Base-by-base conservation (phyloP, 1,140 invertebrate genomes). In the Anthonomus grandis region DNA sequence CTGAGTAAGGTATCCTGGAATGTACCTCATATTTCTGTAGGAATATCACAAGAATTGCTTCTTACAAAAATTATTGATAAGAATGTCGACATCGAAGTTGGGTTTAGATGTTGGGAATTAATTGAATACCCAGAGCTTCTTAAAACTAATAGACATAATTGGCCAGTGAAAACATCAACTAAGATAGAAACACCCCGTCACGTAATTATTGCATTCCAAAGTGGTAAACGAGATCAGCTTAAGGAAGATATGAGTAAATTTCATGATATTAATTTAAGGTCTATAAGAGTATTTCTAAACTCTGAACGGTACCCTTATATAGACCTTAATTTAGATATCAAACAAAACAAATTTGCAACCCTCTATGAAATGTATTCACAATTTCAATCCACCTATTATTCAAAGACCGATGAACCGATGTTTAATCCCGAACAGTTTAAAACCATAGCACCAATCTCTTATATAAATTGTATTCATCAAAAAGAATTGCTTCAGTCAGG, bases 401-500 rank as follows among this genome's bases (percentile, higher is more conserved):
- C 8, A 0, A 38, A 12, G 10, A 3, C 31, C 21, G 23, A 5
- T 2, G 48, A 50, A 50, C 36, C 48, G 24, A 18, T 50, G 22
- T 50, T 50, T 24, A 50, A 9, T 3, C 48, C 48, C 6, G 9
- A 5, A 38, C 13, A 50, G n/a, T 50, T 50, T 23, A 38, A 39
- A 15, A 13, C 22, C 0, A 15, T 10, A n/a, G 12, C 4, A n/a
- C 48, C 34, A 38, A 23, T 50, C 23, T 13, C 21, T 5, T 21
- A 50, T 38, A 37, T 50, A 24, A 18, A 50, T 15, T 50, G 48
- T 50, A 38, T 21, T n/a, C 48, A 50, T 37, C 48, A 50, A 39
- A 19, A 13, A 22, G 31, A 38, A 23, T 38, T 4, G 5, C 18
- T 50, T 18, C 34, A 37, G 19, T 15, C 36, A 23, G 48, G 48